Evolutionary conservation across 1,140 invertebrate species (phyloP), one percentile per base, ranked within the genome.

Genomic region (Heterodera schachtii): DNA sequence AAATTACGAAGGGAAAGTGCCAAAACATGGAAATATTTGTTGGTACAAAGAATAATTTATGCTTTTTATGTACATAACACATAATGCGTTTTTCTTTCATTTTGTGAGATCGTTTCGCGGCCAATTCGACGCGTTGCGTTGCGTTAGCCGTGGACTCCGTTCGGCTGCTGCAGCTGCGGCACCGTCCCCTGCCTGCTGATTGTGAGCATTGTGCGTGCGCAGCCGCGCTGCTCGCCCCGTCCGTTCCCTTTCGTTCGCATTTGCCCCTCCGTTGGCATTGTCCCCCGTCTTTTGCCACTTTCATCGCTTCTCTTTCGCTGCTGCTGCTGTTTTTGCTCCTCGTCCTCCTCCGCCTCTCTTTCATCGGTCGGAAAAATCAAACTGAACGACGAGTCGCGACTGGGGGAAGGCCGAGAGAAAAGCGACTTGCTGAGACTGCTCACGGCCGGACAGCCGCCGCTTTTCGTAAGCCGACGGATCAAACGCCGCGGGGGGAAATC

Each of bases 321-420:
- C 19, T 19, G 49, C 69, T 41, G 69, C 21, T n/a, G 41, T n/a
- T 46, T 21, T 41, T 46, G n/a, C 41, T 71, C 69, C n/a, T 71
- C 6, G 9, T 71, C n/a, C 69, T 41, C 69, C 21, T 11, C 44
- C 11, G 69, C 69, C 19, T 71, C n/a, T 41, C 43, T 46, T 41
- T 71, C 69, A 7, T 71, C 69, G n/a, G 11, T 19, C 41, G 69
- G 69, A 19, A 71, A 71, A 46, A 71, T 71, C 31, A 71, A 6
- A 41, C 41, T 43, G 69, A 71, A 71, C 31, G 57, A 64, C 57
- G 69, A 71, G 69, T 71, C 69, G 69, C 44, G n/a, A 41, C 69
- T 71, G 69, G 69, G 43, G 31, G n/a, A 71, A n/a, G 69, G 3
- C 69, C 69, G 69, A 11, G 69, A 46, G 2, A 71, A 46, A 31